These are phyloP conservation scores for Petrolisthes cinctipes DNA, from an alignment of 2,888 invertebrate genomes.

Conservation along the genomic window DNA sequence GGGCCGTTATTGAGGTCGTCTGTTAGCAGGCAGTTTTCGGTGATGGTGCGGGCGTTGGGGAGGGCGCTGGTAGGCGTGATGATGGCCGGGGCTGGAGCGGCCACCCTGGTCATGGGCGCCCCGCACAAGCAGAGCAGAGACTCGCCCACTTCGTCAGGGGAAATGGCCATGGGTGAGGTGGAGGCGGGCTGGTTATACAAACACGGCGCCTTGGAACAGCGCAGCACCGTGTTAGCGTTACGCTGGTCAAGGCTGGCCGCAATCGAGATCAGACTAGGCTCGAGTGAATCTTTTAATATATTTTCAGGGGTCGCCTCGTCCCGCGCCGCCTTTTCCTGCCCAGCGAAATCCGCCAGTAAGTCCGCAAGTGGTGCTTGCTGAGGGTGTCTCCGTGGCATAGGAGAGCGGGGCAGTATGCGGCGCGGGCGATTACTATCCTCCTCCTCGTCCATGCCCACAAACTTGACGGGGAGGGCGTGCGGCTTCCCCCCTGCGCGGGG, in stretches of 20 bases:
- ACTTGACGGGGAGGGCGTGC: conserved; percentile 69
- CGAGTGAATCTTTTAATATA: conserved; percentile 68
- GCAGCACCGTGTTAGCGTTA: conserved; percentile 63
- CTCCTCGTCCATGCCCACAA: conserved; percentile 68
- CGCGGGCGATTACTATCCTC: conserved; percentile 66
- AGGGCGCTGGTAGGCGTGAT: conserved; percentile 44
- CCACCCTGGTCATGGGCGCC: conserved; percentile 60
- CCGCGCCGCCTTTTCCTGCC: conserved; percentile 69
- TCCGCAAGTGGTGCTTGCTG: conserved; percentile 70
- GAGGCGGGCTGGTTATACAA: conserved; percentile 62
- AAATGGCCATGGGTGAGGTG: conserved; percentile 55
- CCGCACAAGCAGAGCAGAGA: conserved; percentile 62
- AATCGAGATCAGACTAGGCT: conserved; percentile 38
- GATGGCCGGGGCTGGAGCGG: conserved; percentile 46
- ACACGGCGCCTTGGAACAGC: conserved; percentile 60
- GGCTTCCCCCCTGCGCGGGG: conserved; percentile 67
- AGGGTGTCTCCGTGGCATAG: conserved; percentile 67
- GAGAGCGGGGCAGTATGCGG: conserved; percentile 68
- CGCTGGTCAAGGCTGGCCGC: conserved; percentile 59
- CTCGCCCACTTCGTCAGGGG: conserved; percentile 54
- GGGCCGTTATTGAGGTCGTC: conserved; percentile 62
- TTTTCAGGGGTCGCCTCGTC: conserved; percentile 70
- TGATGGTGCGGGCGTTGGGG: conserved; percentile 45
- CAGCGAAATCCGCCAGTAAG: conserved; percentile 69
- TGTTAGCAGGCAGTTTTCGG: conserved; percentile 55